Evolutionary conservation across 2,113 vertebrate genomes (phyloP).

Genomic region (Mirounga angustirostris): DNA sequence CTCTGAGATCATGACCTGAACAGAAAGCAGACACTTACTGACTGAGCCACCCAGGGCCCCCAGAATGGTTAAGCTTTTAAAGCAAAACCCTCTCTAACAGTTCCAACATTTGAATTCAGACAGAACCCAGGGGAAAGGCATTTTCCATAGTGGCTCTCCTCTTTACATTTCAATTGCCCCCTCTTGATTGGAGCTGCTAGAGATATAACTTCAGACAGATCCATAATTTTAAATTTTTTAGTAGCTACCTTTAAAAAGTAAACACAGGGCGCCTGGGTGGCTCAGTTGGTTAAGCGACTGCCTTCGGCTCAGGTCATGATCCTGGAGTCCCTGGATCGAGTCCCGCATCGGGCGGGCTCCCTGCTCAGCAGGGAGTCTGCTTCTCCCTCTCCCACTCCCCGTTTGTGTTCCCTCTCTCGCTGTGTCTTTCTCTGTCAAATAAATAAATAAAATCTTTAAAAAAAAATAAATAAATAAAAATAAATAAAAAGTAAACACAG

Average conservation of each 20-base stretch:
- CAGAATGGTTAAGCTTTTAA: background rate
- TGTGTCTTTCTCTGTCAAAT: too few species aligned
- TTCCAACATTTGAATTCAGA: background rate
- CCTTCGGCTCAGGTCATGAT: too few species aligned
- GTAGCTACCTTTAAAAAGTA: background rate
- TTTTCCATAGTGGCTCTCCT: background rate
- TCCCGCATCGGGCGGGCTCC: too few species aligned
- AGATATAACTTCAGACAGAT: background rate
- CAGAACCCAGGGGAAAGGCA: background rate
- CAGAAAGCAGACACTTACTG: background rate
- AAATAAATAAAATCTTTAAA: too few species aligned
- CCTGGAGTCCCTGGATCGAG: too few species aligned
- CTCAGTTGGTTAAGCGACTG: too few species aligned
- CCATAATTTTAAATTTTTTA: conserved; percentile 14
- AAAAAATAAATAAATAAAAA: too few species aligned
- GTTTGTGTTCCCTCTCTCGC: too few species aligned
- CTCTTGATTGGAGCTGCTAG: background rate
- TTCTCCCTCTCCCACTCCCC: too few species aligned
- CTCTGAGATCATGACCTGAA: background rate
- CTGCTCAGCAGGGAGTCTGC: too few species aligned
- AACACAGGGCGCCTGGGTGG: background rate
- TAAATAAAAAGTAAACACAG: background rate
- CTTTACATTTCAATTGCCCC: background rate
- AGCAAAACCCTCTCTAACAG: background rate
- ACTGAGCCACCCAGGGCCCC: background rate